Evolutionary conservation across 2,888 invertebrate species (phyloP), one percentile per base, ranked within the genome.

Genomic region (Megaustenia siamemsis): DNA sequence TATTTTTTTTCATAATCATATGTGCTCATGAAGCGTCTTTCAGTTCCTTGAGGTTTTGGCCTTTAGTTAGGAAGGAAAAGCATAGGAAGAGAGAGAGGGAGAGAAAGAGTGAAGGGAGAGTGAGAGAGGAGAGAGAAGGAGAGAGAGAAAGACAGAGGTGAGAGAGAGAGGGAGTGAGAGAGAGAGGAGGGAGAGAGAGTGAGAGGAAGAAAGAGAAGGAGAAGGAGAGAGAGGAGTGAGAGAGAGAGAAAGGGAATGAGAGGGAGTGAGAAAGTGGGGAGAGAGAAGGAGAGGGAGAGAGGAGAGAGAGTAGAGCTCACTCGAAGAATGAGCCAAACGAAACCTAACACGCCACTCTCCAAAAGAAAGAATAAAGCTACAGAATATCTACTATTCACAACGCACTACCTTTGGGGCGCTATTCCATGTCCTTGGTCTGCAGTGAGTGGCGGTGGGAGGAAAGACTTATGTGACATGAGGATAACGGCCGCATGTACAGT

Each of bases 101-200:
- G 63, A 63, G 63, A n/a, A n/a, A n/a, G n/a, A n/a, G n/a, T n/a
- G n/a, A n/a, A n/a, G n/a, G n/a, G n/a, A n/a, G n/a, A n/a, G 28
- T 10, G n/a, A n/a, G 45, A 45, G 43, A 24, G 40, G 73, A 73
- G 43, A 73, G 73, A 73, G 43, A 43, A 40, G 43, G 73, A 73
- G 73, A 43, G 73, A 73, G 73, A 43, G 73, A 43, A 43, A 73
- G 73, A n/a, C n/a, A n/a, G n/a, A n/a, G n/a, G n/a, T n/a, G n/a
- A n/a, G n/a, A n/a, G n/a, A n/a, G n/a, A n/a, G 40, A 40, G 43
- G 73, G 43, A 40, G 43, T 24, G 40, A 40, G 43, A 43, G 43
- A 40, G 40, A 24, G 21, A 40, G 40, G 43, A 40, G 40, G 43
- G 28, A 43, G 43, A 43, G 24, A 45, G 73, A 43, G 10, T 15